Conservation (phyloP, 2,113 vertebrate genomes). For the Heloderma charlesbogerti region DNA sequence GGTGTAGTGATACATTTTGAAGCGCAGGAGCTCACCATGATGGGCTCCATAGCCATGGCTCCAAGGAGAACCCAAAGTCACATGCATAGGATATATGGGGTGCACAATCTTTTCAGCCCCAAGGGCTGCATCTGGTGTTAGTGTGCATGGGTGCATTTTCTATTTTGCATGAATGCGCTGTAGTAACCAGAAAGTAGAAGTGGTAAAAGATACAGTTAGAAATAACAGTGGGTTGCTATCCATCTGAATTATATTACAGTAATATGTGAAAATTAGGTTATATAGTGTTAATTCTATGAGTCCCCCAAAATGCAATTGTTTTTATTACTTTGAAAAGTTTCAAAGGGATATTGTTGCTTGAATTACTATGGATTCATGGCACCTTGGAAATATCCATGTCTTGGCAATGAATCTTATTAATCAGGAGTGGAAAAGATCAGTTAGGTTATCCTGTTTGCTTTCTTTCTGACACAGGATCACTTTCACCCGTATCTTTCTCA, state of each 20-base stretch:
- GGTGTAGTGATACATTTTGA: no score
- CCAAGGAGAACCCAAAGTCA: no score
- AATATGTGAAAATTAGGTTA: not conserved
- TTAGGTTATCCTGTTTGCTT: not conserved
- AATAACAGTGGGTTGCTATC: not conserved
- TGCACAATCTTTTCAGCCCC: no score
- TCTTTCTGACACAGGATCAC: not conserved
- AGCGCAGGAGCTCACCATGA: no score
- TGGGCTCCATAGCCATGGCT: no score
- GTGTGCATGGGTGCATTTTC: not conserved
- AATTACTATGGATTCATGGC: not conserved
- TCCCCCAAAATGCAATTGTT: not conserved
- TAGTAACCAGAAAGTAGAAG: not conserved
- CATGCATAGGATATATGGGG: no score
- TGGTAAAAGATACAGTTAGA: not conserved
- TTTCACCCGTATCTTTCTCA: not conserved
- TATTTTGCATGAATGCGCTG: not conserved
- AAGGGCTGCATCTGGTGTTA: no score
- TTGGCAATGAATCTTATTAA: not conserved
- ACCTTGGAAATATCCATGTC: not conserved
- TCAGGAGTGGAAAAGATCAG: not conserved
- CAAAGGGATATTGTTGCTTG: conserved; percentile 1
- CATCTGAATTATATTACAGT: not conserved
- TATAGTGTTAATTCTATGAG: not conserved
- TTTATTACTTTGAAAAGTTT: conserved; percentile 4